Evolutionary conservation across 1,140 invertebrate species (phyloP).

Genomic region (Diorhabda carinulata): DNA sequence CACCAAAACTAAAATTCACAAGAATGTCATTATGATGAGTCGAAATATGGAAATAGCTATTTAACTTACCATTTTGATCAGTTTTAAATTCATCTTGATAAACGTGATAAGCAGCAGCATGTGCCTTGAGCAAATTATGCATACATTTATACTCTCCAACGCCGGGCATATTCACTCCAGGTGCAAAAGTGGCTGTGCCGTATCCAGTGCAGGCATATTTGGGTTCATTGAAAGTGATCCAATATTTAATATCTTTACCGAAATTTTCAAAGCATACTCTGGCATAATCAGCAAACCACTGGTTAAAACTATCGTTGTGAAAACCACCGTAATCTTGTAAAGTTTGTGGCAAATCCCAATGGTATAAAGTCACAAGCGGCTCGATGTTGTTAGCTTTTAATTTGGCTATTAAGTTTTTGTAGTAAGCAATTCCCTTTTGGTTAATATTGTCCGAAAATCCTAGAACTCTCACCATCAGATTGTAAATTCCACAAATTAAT

Average conservation of each 20-base stretch:
- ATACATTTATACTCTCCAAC: constrained; percentile 37
- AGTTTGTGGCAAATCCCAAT: constrained; percentile 47
- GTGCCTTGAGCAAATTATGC: constrained; percentile 35
- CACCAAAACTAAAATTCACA: neutral
- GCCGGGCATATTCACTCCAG: constrained; percentile 34
- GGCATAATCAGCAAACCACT: constrained; percentile 46
- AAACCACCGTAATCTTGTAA: constrained; percentile 54
- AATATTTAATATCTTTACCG: constrained; percentile 47
- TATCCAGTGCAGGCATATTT: constrained; percentile 39
- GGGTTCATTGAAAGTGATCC: constrained; percentile 55
- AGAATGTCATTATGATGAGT: neutral
- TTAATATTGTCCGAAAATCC: constrained; percentile 50
- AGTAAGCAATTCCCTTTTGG: constrained; percentile 59
- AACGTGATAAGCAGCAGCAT: constrained; percentile 35
- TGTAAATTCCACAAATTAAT: too few species aligned
- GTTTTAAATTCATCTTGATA: constrained; percentile 35
- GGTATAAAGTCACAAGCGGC: constrained; percentile 52
- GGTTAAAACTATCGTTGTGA: constrained; percentile 43
- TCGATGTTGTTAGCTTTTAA: constrained; percentile 49
- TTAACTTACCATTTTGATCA: constrained; percentile 30
- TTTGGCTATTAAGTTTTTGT: constrained; percentile 58
- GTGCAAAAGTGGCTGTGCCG: constrained; percentile 19
- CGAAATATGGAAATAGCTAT: constrained; percentile 46
- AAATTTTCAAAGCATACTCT: constrained; percentile 32
- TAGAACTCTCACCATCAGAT: neutral